Conservation (phyloP, 2,888 invertebrate species). For the Leptarthrus brevirostris region DNA sequence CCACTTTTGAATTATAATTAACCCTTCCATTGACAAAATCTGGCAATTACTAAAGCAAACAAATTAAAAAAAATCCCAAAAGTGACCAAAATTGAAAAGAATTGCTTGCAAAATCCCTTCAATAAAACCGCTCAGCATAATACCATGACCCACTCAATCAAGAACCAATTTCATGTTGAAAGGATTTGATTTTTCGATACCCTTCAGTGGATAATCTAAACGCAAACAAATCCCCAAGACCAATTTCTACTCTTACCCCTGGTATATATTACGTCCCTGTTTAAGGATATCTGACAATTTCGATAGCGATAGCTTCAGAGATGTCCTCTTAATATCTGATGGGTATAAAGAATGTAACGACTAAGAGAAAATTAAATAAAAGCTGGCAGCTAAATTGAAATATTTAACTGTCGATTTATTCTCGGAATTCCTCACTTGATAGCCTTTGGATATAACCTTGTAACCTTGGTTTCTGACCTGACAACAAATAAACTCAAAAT, state of each 20-base stretch:
- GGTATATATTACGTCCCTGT: not conserved
- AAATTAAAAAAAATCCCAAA: conserved; percentile 1
- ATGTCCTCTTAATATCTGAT: conserved; percentile 29
- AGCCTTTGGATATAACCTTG: not conserved
- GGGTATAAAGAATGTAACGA: conserved; percentile 39
- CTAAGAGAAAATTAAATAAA: conserved; percentile 44
- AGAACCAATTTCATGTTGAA: conserved; percentile 44
- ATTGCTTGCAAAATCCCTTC: conserved; percentile 9
- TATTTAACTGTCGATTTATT: conserved; percentile 14
- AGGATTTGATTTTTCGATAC: conserved; percentile 42
- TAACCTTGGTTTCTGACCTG: not conserved
- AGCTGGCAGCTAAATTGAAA: conserved; percentile 29
- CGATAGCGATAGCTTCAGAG: not conserved
- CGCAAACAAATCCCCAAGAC: conserved; percentile 33
- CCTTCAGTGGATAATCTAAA: conserved; percentile 41
- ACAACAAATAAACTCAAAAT: not conserved
- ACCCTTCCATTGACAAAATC: not conserved
- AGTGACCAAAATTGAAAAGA: conserved; percentile 17
- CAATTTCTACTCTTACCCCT: not conserved
- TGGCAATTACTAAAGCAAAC: not conserved
- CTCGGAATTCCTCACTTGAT: not conserved
- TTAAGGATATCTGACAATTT: conserved; percentile 24
- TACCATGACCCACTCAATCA: conserved; percentile 36
- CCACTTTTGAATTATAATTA: not conserved
- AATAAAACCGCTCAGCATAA: conserved; percentile 1